Base-by-base conservation (phyloP, 2,797 vertebrate species). In the Cynodonichthys magdalenae region DNA sequence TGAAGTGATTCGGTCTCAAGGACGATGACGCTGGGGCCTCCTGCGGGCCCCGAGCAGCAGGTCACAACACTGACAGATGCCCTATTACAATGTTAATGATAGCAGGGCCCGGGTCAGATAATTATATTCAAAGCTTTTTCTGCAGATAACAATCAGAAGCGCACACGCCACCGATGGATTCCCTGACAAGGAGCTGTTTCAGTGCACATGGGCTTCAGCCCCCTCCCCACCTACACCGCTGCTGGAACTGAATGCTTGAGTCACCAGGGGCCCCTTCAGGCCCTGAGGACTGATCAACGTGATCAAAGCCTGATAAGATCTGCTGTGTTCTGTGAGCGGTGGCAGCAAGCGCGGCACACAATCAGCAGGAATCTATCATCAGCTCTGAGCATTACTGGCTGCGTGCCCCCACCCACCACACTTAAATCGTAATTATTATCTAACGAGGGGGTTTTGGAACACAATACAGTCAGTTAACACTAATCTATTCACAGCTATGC, bases 41-140 rank as follows among this genome's bases (percentile, higher is more conserved):
- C 75, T 48, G 64, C 3, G 15, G 15, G 31, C 50, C 31, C 63
- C 31, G 78, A 88, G 89, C 87, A 84, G 80, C 82, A 85, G 92
- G 90, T 92, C 89, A 77, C 81, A 83, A 78, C 90, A 84, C 90
- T 85, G 91, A 93, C 92, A 94, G 92, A 92, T 92, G 93, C 90
- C 84, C 92, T 81, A 93, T 94, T 93, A 93, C 88, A 55, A 93
- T 92, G 93, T 93, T 94, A 94, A 93, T 92, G 90, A 92, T 89
- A 53, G 58, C 69, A 66, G 84, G 87, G 74, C 83, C 69, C 47
- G 34, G 85, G 70, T 87, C 92, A 85, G 72, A 86, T 92, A 91
- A 92, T 93, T 89, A 90, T 83, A 92, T 90, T 91, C 91, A 92
- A 90, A 91, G 92, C 87, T 87, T 85, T 34, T 69, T 81, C 83